A percentile compares a stretch with the other conserved stretches of the same genome.
phyloP scores from a whole-genome alignment of 2,888 invertebrate species.

The Heterodera filipjevi region DNA sequence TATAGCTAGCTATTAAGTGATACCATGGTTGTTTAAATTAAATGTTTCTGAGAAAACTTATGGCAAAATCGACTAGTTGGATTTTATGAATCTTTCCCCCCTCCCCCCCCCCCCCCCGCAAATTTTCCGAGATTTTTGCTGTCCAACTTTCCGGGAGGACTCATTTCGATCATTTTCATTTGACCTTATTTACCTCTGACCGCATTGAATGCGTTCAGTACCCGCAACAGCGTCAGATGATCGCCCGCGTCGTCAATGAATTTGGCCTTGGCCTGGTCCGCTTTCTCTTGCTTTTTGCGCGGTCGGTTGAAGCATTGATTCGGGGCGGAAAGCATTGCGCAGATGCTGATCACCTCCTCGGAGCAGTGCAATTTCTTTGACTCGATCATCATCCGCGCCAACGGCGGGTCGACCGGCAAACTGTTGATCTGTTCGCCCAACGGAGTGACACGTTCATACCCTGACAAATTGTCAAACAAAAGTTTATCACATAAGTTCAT shows the following conservation, averaged over 20 bases:
- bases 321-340: constrained; percentile 79
- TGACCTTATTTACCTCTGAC: not conserved
- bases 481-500: too few relatives aligned
- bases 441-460: constrained; percentile 76
- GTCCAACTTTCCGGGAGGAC: too few relatives aligned
- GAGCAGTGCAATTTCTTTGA: constrained; percentile 97
- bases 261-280: constrained; percentile 96
- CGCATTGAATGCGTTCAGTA: constrained; percentile 73
- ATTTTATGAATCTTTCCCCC: too few relatives aligned
- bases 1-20: too few relatives aligned
- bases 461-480: too few relatives aligned
- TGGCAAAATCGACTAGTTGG: too few relatives aligned
- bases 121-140: too few relatives aligned
- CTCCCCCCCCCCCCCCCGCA: too few relatives aligned
- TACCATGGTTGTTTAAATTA: too few relatives aligned
- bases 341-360: constrained; percentile 97
- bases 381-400: constrained; percentile 93
- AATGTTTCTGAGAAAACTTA: too few relatives aligned
- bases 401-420: constrained; percentile 95
- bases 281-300: constrained; percentile 90
- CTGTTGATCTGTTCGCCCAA: constrained; percentile 99
- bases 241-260: constrained; percentile 99
- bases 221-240: constrained; percentile 94
- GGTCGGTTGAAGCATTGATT: constrained; percentile 96
- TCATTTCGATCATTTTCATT: too few relatives aligned